phyloP scores from a whole-genome alignment of 2,797 vertebrate genomes.

The Thunnus albacares region DNA sequence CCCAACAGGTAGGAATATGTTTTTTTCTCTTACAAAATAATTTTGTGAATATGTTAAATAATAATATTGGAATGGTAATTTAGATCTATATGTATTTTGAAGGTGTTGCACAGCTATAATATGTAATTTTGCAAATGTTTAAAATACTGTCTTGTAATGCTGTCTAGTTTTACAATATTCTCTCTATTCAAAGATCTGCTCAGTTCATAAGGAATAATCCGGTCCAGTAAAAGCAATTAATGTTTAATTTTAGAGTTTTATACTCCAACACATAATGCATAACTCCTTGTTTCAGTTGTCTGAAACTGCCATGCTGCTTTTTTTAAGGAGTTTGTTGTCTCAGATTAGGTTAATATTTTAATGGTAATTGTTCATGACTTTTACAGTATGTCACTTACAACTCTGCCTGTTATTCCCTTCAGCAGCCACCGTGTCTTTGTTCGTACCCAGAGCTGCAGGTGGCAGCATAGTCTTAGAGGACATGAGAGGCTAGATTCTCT shows the following conservation, averaged over 20 bases:
- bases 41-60: background rate
- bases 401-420: slow-evolving; percentile 35
- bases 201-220: background rate
- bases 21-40: background rate
- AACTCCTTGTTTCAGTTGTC: slow-evolving; percentile 2
- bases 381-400: slow-evolving; percentile 31
- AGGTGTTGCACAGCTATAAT: background rate
- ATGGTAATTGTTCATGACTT: slow-evolving; percentile 41
- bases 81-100: background rate
- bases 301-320: slow-evolving; percentile 15
- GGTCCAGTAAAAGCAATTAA: slow-evolving; percentile 6
- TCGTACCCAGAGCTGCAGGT: slow-evolving; percentile 89
- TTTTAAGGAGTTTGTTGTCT: slow-evolving; percentile 29
- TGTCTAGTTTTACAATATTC: background rate
- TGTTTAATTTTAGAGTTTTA: slow-evolving; percentile 13
- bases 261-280: background rate
- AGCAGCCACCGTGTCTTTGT: slow-evolving; percentile 65
- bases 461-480: slow-evolving; percentile 93
- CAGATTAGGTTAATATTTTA: slow-evolving; percentile 31
- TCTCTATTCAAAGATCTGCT: background rate
- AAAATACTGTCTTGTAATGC: background rate
- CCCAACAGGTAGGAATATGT: slow-evolving; percentile 43
- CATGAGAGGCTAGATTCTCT: slow-evolving; percentile 73
- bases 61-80: background rate
- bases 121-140: background rate